These are phyloP conservation scores for Umimayanthus chanpuru DNA, from an alignment of 92 coral and sea anemone genomes.

Conservation along the genomic window DNA sequence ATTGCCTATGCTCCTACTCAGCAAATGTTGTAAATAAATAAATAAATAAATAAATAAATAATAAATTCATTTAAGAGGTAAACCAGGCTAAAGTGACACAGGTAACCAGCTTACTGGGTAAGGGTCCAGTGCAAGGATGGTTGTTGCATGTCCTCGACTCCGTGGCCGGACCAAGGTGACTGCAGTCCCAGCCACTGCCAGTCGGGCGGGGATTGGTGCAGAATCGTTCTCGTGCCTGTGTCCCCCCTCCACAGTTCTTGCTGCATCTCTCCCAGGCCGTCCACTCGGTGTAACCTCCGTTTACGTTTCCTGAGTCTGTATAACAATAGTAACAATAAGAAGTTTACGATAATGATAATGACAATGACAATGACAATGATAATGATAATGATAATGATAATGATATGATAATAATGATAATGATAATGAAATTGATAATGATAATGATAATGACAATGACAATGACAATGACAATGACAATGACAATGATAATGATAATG, in stretches of 20 bases:
- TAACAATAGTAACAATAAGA: too few species aligned
- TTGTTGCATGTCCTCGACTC: conserved; percentile 16
- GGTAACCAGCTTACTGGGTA: not conserved
- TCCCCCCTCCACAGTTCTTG: conserved; percentile 22
- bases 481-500: too few species aligned
- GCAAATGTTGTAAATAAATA: too few species aligned
- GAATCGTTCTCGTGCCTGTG: conserved; percentile 17
- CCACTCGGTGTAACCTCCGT: conserved; percentile 35
- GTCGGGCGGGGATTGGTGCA: conserved; percentile 34
- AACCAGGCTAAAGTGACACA: not conserved
- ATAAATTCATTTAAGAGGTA: too few species aligned
- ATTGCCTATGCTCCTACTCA: too few species aligned
- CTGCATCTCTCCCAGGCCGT: conserved; percentile 27
- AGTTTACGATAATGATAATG: not conserved
- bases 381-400: too few species aligned
- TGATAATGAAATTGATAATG: too few species aligned
- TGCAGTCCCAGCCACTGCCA: conserved; percentile 32
- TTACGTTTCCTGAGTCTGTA: conserved; percentile 20
- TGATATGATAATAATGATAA: not conserved
- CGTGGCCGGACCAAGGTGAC: conserved; percentile 34
- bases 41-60: too few species aligned
- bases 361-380: too few species aligned
- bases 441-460: not conserved
- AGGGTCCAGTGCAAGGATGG: conserved; percentile 32
- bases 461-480: too few species aligned